Base-by-base conservation (phyloP, 1,140 invertebrate species). In the Drosophila biarmipes region DNA sequence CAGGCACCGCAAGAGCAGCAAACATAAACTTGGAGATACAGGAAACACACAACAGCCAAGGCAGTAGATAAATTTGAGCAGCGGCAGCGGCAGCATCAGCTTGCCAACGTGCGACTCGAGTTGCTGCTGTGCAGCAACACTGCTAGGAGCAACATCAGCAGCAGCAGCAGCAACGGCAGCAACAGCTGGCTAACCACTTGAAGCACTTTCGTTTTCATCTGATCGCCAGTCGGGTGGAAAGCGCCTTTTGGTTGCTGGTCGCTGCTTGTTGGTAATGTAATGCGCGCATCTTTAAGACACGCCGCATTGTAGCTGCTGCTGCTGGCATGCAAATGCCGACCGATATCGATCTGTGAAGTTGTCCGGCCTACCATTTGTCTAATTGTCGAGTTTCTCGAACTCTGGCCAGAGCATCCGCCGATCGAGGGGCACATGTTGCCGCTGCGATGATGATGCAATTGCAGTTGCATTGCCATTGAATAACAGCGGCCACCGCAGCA, bases 131-230 rank as follows among this genome's bases (percentile, higher is more conserved):
- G 15, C 38, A 46, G 24, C 67, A 53, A 48, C 68, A 45, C n/a
- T 40, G 21, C 21, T 67, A 62, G 57, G 56, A 76, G 35, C 72
- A 71, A 56, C 59, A 24, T 24, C 24, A 75, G 15, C 27, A 35
- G 7, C 48, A 48, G 3, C 48, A 48, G 3, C 58, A 54, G 12
- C 53, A 49, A 17, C 40, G 63, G n/a, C 63, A 53, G 53, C 69
- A 59, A 48, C 79, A 76, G 53, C 67, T 80, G 73, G 81, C 68
- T 43, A 87, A 76, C 78, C 72, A 90, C 76, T 84, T 82, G 78
- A 73, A 80, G 73, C 86, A 90, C 86, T 90, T 90, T 90, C 81
- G 80, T 86, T 90, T 90, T 90, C 86, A 90, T 90, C 66, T 79
- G 76, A 86, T 89, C 66, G 64, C 51, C 80, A 80, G 81, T 67